These are phyloP conservation scores for Halichoerus grypus DNA, from an alignment of 2,113 vertebrate genomes.

Conservation along the genomic window DNA sequence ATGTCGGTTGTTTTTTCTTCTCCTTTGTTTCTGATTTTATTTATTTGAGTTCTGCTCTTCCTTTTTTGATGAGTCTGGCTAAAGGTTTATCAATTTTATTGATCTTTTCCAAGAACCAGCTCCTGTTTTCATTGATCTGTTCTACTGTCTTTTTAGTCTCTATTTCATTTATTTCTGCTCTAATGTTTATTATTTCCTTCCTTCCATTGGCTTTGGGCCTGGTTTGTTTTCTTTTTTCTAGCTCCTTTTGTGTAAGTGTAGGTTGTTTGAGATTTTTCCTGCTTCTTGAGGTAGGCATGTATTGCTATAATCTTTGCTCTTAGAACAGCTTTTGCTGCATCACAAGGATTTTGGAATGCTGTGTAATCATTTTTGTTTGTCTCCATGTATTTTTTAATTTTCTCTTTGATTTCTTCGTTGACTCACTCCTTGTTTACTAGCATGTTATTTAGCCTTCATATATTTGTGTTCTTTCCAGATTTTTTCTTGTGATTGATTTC, in stretches of 20 bases:
- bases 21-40: background rate
- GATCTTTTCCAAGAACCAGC: background rate
- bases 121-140: no score
- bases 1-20: background rate
- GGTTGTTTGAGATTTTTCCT: background rate
- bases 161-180: background rate
- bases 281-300: background rate
- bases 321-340: background rate
- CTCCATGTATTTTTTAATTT: background rate
- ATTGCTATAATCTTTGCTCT: background rate
- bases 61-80: background rate
- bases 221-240: background rate
- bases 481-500: background rate
- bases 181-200: background rate
- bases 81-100: background rate
- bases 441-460: background rate
- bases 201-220: background rate
- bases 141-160: background rate
- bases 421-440: background rate
- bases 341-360: background rate
- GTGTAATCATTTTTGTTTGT: background rate
- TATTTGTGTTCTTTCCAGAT: background rate
- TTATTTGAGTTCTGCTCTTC: background rate
- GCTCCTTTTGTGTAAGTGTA: background rate
- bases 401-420: background rate